phyloP scores from a whole-genome alignment of 2,113 vertebrate species.

The Mobula birostris region DNA sequence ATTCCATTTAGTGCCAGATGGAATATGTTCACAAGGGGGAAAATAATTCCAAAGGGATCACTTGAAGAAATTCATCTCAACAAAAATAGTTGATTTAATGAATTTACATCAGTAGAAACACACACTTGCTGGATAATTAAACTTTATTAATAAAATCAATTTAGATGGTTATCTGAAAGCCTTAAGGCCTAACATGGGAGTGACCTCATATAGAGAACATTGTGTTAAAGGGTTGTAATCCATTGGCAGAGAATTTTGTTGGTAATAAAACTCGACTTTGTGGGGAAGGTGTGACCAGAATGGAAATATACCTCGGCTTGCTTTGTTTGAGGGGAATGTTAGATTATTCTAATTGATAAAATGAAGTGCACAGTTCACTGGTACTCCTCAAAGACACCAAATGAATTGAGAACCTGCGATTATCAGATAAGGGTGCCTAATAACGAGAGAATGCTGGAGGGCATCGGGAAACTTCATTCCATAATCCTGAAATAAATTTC shows the following conservation, averaged over 20 bases:
- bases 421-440: not conserved
- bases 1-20: not conserved
- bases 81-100: constrained; percentile 21
- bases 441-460: constrained; percentile 24
- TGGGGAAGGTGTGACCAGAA: not conserved
- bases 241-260: not conserved
- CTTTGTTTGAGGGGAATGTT: not conserved
- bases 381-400: not conserved
- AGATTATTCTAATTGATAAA: constrained; percentile 27
- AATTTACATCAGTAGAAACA: constrained; percentile 28
- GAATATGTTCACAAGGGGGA: not conserved
- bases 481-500: constrained; percentile 29
- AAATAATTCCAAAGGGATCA: constrained; percentile 1
- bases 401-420: not conserved
- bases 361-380: not conserved
- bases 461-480: not conserved
- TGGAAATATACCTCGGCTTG: not conserved
- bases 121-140: constrained; percentile 27
- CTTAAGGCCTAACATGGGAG: not conserved
- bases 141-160: constrained; percentile 38
- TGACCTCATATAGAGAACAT: not conserved
- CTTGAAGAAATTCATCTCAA: constrained; percentile 18
- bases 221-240: not conserved
- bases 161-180: not conserved
- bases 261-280: not conserved